Conservation (phyloP, 2,797 vertebrate genomes). For the Aphelocoma californica region DNA sequence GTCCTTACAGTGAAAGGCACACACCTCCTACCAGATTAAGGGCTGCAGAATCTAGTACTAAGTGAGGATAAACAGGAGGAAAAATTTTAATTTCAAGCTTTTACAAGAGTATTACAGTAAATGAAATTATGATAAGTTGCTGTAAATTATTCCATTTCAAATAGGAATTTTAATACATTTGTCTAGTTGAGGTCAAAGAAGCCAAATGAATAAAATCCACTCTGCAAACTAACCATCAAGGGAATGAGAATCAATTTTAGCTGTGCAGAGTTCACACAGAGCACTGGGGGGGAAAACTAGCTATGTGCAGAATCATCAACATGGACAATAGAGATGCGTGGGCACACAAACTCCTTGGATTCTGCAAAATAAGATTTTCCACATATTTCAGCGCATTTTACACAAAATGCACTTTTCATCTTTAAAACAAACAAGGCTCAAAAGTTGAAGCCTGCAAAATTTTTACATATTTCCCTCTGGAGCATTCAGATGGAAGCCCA, state of each 20-base stretch:
- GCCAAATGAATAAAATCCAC: neutral
- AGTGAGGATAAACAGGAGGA: neutral
- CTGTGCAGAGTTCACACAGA: neutral
- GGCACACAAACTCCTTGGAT: neutral
- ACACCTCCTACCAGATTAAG: neutral
- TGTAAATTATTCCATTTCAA: neutral
- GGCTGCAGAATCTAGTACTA: neutral
- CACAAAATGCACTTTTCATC: slow-evolving; percentile 5
- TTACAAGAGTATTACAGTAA: neutral
- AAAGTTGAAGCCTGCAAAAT: neutral
- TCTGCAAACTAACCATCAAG: neutral
- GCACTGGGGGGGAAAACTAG: neutral
- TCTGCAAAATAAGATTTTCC: slow-evolving; percentile 20
- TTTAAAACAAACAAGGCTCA: neutral
- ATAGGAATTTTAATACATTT: neutral
- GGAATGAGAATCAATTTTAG: neutral
- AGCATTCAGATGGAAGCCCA: neutral
- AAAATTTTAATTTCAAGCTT: neutral
- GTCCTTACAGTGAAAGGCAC: neutral
- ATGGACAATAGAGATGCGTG: neutral
- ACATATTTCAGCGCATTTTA: neutral
- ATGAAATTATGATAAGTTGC: neutral
- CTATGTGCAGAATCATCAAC: slow-evolving; percentile 47
- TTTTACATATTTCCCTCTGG: neutral
- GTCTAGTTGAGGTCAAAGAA: neutral